These are phyloP conservation scores for Mylabris phalerata DNA, from an alignment of 1,140 invertebrate genomes.

Conservation along the genomic window DNA sequence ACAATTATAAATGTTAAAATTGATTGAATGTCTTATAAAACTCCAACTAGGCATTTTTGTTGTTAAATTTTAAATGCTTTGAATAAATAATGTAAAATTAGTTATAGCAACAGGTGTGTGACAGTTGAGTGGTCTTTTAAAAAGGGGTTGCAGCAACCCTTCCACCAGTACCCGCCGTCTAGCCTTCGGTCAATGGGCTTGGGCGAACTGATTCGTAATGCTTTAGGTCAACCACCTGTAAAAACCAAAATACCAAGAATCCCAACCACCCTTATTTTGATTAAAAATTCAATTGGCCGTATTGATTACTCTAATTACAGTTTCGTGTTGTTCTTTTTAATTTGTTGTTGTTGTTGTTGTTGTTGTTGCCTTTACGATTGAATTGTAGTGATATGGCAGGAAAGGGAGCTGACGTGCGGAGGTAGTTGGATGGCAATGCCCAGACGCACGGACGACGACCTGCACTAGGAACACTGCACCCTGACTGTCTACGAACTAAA, in stretches of 20 bases:
- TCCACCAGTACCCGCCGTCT: neutral
- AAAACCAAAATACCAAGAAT: too few species aligned
- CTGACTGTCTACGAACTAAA: constrained; percentile 22
- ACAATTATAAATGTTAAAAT: too few species aligned
- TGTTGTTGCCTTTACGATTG: too few species aligned
- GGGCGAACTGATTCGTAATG: neutral
- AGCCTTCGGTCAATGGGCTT: neutral
- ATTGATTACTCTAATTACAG: too few species aligned
- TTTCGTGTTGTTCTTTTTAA: too few species aligned
- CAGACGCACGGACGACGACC: constrained; percentile 25
- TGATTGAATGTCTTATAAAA: too few species aligned
- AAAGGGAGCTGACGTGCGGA: constrained; percentile 10
- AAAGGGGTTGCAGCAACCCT: neutral
- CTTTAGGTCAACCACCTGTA: neutral
- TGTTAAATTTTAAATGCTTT: too few species aligned
- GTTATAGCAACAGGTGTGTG: neutral
- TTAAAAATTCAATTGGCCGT: too few species aligned
- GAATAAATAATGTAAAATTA: too few species aligned
- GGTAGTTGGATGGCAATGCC: constrained; percentile 15
- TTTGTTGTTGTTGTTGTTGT: too few species aligned
- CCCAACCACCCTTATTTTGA: too few species aligned
- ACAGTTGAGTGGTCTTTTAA: neutral
- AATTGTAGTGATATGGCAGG: neutral
- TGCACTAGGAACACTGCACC: constrained; percentile 21
- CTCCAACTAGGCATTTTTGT: too few species aligned